Base-by-base conservation (phyloP, 2,888 invertebrate species). In the Plemyria rubiginata region DNA sequence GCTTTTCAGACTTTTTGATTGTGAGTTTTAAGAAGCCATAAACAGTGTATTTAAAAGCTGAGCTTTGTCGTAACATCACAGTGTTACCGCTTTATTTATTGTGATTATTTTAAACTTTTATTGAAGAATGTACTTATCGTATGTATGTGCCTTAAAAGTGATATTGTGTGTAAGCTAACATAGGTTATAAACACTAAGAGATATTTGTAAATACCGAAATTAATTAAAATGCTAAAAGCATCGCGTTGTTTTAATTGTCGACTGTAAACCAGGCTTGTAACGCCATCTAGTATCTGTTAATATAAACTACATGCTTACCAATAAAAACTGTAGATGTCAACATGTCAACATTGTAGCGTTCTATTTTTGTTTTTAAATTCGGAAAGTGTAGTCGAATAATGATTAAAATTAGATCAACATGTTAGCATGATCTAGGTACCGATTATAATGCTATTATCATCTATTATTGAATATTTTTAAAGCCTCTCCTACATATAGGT, bases 71-170 rank as follows among this genome's bases (percentile, higher is more conserved):
- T 65, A 61, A 60, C 62, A 58, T 64, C 51, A 50, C 48, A 67
- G 60, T 74, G 82, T 85, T 84, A 85, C 85, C 80, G 80, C 76
- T 79, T 77, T 84, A 86, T 85, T 86, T 85, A 87, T 86, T 83
- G 78, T 81, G 78, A 82, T 79, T 68, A 67, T 65, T 66, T 66
- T 70, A 61, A 70, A 50, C 56, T 60, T 60, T 59, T 59, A 67
- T 62, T 53, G 61, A 60, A 62, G 66, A 71, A 70, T 78, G 82
- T 84, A 84, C 83, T 82, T 82, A 82, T 67, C 54, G 66, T 67
- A 73, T 66, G 70, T 77, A 75, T 75, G 77, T 80, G 80, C 80
- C 81, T 82, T 76, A 76, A 80, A 77, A 75, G 84, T 82, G 84
- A 84, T 82, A 84, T 81, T 74, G 72, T 70, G 70, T 67, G 60